Conservation (phyloP, 2,797 vertebrate species). For the Lacerta agilis region DNA sequence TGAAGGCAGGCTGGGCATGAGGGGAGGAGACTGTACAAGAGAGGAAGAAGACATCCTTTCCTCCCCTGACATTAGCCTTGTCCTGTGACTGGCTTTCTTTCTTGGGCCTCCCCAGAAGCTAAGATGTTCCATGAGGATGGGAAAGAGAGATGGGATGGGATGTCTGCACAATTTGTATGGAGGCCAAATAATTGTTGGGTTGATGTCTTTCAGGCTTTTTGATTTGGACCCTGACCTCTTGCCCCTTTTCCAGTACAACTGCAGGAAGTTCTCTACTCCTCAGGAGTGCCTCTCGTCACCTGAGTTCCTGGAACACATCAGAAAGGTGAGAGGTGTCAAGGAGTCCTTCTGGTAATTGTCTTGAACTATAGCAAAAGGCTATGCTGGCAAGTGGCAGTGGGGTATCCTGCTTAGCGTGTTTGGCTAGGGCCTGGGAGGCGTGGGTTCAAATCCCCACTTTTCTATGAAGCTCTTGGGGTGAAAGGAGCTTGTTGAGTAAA, state of each 20-base stretch:
- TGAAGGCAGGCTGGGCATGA: not conserved
- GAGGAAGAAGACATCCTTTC: not conserved
- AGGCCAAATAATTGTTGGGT: not conserved
- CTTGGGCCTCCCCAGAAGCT: not conserved
- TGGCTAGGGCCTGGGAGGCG: not conserved
- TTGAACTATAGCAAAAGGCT: not conserved
- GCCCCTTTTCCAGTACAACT: slow-evolving; percentile 90
- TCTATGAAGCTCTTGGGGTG: not conserved
- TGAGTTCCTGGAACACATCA: slow-evolving; percentile 93
- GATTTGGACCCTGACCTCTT: slow-evolving; percentile 91
- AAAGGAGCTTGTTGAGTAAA: not conserved
- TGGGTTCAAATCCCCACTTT: not conserved
- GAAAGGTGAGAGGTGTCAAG: slow-evolving; percentile 85
- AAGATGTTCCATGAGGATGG: not conserved
- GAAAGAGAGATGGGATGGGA: not conserved
- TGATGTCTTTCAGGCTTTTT: slow-evolving; percentile 83
- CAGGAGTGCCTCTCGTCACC: slow-evolving; percentile 92
- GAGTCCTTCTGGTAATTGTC: not conserved
- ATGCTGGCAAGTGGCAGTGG: not conserved
- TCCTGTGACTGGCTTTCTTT: not conserved
- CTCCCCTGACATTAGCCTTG: not conserved
- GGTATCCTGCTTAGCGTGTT: not conserved
- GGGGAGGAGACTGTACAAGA: not conserved
- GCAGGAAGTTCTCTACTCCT: slow-evolving; percentile 84
- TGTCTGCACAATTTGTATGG: not conserved